phyloP scores from a whole-genome alignment of 2,888 invertebrate genomes.

The Odontomyia ornata region DNA sequence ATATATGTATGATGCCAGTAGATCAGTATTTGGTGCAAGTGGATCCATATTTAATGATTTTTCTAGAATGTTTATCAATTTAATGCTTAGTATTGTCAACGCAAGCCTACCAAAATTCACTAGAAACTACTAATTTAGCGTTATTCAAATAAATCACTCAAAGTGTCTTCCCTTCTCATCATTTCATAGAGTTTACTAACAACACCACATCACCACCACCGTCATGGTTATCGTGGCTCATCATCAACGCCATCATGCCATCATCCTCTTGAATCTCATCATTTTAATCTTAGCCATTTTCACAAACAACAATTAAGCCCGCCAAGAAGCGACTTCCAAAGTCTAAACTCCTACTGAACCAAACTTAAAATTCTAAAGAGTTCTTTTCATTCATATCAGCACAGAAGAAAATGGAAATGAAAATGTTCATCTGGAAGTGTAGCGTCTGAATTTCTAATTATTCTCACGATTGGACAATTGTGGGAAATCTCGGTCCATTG shows the following conservation, averaged over 20 bases:
- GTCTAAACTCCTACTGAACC: neutral
- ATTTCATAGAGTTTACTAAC: conserved; percentile 15
- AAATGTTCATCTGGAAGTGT: conserved; percentile 28
- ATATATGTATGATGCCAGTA: too few relatives aligned
- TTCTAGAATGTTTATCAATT: too few relatives aligned
- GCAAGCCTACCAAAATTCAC: neutral
- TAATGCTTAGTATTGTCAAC: neutral
- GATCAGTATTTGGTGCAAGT: too few relatives aligned
- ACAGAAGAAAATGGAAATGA: conserved; percentile 29
- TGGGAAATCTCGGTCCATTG: conserved; percentile 43
- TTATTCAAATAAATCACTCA: conserved; percentile 20
- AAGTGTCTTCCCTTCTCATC: conserved; percentile 15
- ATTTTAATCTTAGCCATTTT: conserved; percentile 15
- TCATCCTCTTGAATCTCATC: conserved; percentile 12
- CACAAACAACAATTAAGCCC: conserved; percentile 24
- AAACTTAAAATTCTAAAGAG: neutral
- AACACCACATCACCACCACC: conserved; percentile 18
- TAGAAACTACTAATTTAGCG: neutral
- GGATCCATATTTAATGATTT: too few relatives aligned
- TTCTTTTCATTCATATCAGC: conserved; percentile 19
- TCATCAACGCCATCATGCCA: conserved; percentile 11
- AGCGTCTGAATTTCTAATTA: conserved; percentile 47
- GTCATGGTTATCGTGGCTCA: neutral
- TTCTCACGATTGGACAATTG: conserved; percentile 46
- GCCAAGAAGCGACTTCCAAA: neutral